Percentiles rank a stretch among this genome's conserved stretches.
phyloP scores from a whole-genome alignment of 1,140 invertebrate species.

The Lepidurus packardi region DNA sequence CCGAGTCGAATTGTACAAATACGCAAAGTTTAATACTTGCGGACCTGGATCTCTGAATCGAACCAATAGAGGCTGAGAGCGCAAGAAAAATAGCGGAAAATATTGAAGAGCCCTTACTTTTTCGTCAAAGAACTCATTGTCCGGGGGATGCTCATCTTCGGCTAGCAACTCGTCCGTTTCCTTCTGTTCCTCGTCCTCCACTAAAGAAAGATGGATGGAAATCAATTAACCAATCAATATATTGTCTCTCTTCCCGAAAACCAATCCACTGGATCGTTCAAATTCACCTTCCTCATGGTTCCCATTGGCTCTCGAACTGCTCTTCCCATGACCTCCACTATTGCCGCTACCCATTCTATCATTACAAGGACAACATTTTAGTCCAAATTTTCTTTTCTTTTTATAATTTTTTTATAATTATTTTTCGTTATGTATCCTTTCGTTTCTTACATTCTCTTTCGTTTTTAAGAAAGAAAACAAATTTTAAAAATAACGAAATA shows the following conservation, averaged over 20 bases:
- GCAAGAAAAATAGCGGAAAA: conserved; percentile 18
- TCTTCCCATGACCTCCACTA: not conserved
- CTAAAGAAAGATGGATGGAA: not conserved
- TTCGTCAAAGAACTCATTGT: conserved; percentile 83
- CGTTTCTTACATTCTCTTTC: too few relatives aligned
- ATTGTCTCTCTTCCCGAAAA: not conserved
- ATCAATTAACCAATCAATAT: not conserved
- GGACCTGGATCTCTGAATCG: too few relatives aligned
- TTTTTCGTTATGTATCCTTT: too few relatives aligned
- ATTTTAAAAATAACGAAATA: not conserved
- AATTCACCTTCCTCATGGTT: conserved; percentile 3
- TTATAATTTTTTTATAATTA: too few relatives aligned
- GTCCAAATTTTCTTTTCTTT: too few relatives aligned
- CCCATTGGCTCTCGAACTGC: conserved; percentile 13
- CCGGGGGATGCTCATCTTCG: conserved; percentile 73
- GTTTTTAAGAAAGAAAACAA: too few relatives aligned
- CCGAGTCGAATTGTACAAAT: not conserved
- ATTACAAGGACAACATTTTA: not conserved
- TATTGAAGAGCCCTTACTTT: conserved; percentile 53
- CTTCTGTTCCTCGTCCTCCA: conserved; percentile 39
- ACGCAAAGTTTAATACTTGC: not conserved
- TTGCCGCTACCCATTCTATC: not conserved
- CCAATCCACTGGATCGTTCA: not conserved
- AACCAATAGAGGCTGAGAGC: not conserved
- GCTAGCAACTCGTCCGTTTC: conserved; percentile 83